phyloP scores from a whole-genome alignment of 2,113 vertebrate species.

The Myxocyprinus asiaticus region DNA sequence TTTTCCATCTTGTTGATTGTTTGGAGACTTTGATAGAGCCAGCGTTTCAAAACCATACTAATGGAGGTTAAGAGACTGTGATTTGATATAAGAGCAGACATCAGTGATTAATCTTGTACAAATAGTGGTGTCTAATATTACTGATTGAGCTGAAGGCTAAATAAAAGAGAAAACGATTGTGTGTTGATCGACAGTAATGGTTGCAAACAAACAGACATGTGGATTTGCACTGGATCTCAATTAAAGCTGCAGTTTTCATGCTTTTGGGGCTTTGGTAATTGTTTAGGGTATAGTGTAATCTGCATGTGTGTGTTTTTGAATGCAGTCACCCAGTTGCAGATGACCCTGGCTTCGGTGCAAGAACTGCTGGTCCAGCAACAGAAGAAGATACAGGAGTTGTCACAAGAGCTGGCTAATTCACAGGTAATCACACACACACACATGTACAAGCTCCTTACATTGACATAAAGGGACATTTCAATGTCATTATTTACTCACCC shows the following conservation, averaged over 20 bases:
- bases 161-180: conserved; percentile 44
- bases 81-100: conserved; percentile 82
- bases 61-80: conserved; percentile 80
- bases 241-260: neutral
- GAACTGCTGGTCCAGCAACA: conserved; percentile 93
- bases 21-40: conserved; percentile 76
- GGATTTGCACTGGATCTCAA: neutral
- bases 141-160: conserved; percentile 51
- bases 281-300: conserved; percentile 24
- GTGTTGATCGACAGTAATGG: conserved; percentile 10
- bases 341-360: conserved; percentile 87
- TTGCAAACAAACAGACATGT: conserved; percentile 11
- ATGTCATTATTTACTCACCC: too few relatives aligned
- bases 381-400: conserved; percentile 90
- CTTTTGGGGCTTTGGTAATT: conserved; percentile 2
- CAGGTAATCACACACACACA: conserved; percentile 76
- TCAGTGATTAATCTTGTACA: conserved; percentile 77
- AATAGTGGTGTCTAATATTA: conserved; percentile 58
- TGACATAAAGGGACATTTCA: too few relatives aligned
- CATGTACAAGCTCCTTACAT: neutral
- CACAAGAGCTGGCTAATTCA: conserved; percentile 84
- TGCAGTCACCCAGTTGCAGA: conserved; percentile 90
- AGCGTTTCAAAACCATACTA: conserved; percentile 78
- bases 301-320: conserved; percentile 41
- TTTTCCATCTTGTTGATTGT: conserved; percentile 79